Conservation (phyloP, 2,888 invertebrate genomes). For the Tenthredo notha region DNA sequence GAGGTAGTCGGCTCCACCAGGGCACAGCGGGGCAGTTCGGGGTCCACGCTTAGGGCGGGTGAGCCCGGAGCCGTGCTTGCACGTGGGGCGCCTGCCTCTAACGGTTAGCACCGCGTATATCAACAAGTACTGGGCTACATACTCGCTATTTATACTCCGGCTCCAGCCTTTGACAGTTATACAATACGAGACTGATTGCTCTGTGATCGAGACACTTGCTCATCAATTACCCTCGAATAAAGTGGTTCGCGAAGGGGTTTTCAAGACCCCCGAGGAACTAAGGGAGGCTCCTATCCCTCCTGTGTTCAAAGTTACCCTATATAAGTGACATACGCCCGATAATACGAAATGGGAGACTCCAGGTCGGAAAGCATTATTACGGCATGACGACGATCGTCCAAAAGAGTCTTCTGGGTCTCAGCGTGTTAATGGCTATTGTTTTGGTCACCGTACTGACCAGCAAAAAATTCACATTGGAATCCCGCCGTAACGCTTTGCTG, state of each 20-base stretch:
- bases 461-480: constrained; percentile 59
- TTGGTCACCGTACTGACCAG: constrained; percentile 61
- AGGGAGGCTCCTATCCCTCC: neutral
- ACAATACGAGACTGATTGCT: constrained; percentile 7
- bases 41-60: constrained; percentile 58
- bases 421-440: constrained; percentile 60
- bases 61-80: constrained; percentile 64
- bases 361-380: neutral
- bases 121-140: constrained; percentile 45
- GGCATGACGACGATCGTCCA: constrained; percentile 59
- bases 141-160: constrained; percentile 23
- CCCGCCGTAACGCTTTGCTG: constrained; percentile 59
- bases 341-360: constrained; percentile 39
- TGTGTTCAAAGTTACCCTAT: neutral
- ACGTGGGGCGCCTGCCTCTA: constrained; percentile 60
- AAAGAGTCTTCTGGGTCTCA: constrained; percentile 61
- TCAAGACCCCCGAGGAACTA: neutral
- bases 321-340: neutral
- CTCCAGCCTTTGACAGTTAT: constrained; percentile 16
- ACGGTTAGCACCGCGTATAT: constrained; percentile 13
- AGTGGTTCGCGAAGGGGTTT: neutral
- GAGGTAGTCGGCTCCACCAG: neutral
- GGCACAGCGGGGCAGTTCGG: constrained; percentile 59
- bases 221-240: neutral
- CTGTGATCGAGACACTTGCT: neutral